These are phyloP conservation scores for Trichosurus vulpecula DNA, from an alignment of 2,797 vertebrate species.

Conservation along the genomic window DNA sequence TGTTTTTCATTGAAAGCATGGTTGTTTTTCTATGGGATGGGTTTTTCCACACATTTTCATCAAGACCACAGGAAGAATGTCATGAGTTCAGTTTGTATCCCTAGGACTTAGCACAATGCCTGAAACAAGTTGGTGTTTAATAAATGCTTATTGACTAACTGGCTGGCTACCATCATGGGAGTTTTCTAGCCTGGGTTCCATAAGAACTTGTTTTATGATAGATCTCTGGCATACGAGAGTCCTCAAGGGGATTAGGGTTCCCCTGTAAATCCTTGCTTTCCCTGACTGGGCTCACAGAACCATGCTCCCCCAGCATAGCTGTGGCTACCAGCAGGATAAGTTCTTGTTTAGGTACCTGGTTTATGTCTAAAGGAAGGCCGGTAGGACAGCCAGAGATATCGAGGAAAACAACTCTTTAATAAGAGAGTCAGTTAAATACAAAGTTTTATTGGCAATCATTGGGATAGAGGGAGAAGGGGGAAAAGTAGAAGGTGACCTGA, in stretches of 20 bases:
- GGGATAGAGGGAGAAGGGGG: not conserved
- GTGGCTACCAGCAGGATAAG: not conserved
- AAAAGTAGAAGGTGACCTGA: not conserved
- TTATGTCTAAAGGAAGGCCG: not conserved
- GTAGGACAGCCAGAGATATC: too few species aligned
- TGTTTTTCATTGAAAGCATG: not conserved
- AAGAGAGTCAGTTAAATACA: not conserved
- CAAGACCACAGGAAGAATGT: not conserved
- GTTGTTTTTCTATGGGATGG: not conserved
- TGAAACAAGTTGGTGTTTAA: not conserved
- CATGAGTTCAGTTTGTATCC: not conserved
- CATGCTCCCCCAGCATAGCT: too few species aligned
- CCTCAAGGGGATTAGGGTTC: not conserved
- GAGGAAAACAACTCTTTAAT: too few species aligned
- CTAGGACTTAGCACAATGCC: not conserved
- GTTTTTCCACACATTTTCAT: not conserved
- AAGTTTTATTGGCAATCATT: not conserved
- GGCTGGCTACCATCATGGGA: not conserved
- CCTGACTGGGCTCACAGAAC: not conserved
- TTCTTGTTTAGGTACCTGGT: not conserved
- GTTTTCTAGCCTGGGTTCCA: not conserved
- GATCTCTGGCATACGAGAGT: not conserved
- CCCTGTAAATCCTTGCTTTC: not conserved
- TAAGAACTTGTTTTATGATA: not conserved
- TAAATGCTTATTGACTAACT: not conserved